These are phyloP conservation scores for Fistularia commersonii DNA, from an alignment of 2,797 vertebrate species.

Conservation along the genomic window DNA sequence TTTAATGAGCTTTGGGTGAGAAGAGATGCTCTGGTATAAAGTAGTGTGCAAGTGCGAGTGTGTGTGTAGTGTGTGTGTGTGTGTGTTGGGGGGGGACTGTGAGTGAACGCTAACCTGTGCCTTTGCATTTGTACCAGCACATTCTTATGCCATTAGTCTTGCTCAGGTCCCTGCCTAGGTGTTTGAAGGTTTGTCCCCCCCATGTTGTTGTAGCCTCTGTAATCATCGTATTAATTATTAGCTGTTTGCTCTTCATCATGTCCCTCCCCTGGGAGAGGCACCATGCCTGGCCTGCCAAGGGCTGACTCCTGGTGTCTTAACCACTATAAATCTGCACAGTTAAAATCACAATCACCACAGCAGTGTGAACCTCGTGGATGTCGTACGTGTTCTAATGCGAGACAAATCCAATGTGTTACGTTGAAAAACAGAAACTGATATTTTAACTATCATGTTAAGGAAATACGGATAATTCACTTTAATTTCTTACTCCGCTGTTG, in stretches of 20 bases:
- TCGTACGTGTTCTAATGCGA: conserved; percentile 8
- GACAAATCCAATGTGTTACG: background rate
- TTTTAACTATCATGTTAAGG: too few relatives aligned
- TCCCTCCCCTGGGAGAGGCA: conserved; percentile 67
- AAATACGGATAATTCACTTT: too few relatives aligned
- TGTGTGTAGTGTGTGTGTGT: conserved; percentile 21
- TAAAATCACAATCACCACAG: conserved; percentile 52
- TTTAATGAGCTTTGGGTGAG: too few relatives aligned
- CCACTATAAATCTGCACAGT: conserved; percentile 68
- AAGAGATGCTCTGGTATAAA: too few relatives aligned
- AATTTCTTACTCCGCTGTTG: too few relatives aligned
- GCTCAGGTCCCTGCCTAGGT: conserved; percentile 69
- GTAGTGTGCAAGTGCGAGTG: background rate
- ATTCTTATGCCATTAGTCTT: conserved; percentile 71
- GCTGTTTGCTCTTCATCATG: conserved; percentile 81
- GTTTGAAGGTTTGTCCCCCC: conserved; percentile 69
- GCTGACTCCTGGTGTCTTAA: conserved; percentile 63
- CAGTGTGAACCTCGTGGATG: conserved; percentile 10
- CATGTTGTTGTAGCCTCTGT: conserved; percentile 75
- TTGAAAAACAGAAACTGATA: too few relatives aligned
- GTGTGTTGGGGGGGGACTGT: conserved; percentile 18
- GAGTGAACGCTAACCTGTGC: conserved; percentile 24
- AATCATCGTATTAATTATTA: conserved; percentile 82
- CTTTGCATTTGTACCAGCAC: conserved; percentile 47
- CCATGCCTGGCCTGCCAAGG: conserved; percentile 63